Percentiles rank a stretch among this genome's conserved stretches.
These are phyloP conservation scores for Ictalurus punctatus DNA, from an alignment of 2,113 vertebrate genomes.

Conservation along the genomic window DNA sequence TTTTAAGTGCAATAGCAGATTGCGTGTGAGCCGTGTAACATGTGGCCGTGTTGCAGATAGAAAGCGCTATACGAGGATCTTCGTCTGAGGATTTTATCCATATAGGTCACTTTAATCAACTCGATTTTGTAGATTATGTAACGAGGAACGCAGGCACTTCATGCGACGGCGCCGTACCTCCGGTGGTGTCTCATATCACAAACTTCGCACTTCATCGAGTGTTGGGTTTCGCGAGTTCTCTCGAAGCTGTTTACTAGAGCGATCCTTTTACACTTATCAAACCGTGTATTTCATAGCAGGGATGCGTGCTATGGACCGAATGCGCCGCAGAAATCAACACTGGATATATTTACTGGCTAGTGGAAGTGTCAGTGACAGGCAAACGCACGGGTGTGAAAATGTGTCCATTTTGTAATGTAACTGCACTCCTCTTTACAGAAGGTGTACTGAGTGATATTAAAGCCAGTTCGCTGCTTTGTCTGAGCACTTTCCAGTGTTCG, in stretches of 20 bases:
- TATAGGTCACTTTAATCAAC: slow-evolving; percentile 1
- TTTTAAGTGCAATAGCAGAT: slow-evolving; percentile 40
- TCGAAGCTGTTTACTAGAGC: slow-evolving; percentile 71
- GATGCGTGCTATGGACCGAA: slow-evolving; percentile 67
- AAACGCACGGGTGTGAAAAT: slow-evolving; percentile 56
- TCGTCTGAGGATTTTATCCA: neutral
- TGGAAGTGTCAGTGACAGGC: slow-evolving; percentile 58
- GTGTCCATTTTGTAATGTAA: slow-evolving; percentile 32
- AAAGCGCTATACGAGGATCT: neutral
- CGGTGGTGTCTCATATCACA: slow-evolving; percentile 69
- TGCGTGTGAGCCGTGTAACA: neutral
- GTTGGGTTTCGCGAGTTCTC: slow-evolving; percentile 76
- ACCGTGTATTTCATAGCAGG: slow-evolving; percentile 71
- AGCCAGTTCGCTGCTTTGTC: neutral
- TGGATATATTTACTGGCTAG: slow-evolving; percentile 73
- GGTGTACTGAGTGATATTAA: neutral
- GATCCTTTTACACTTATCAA: slow-evolving; percentile 73
- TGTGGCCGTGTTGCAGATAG: neutral
- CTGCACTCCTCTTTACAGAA: neutral
- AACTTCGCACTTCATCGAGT: slow-evolving; percentile 72
- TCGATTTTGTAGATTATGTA: slow-evolving; percentile 55
- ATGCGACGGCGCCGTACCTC: slow-evolving; percentile 63
- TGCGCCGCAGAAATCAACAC: slow-evolving; percentile 79
- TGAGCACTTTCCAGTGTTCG: neutral
- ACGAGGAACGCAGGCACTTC: slow-evolving; percentile 56